Percentiles rank a stretch among this genome's conserved stretches.
phyloP scores from a whole-genome alignment of 1,140 invertebrate species.

The Leptopilina clavipes region DNA sequence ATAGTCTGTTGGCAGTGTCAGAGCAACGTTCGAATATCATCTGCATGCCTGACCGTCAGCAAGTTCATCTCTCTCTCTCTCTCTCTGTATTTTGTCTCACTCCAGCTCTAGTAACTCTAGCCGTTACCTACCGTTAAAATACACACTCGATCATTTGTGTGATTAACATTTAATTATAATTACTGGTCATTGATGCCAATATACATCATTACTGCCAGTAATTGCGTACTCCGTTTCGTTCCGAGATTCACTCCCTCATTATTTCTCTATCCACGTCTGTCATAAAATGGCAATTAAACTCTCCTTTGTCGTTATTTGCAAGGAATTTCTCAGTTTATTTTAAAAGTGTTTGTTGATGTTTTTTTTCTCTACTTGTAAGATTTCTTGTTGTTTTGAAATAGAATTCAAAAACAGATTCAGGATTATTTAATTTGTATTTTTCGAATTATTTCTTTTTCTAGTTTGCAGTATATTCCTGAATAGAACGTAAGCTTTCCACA shows the following conservation, averaged over 20 bases:
- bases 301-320: too few species aligned
- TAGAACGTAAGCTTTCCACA: too few species aligned
- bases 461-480: too few species aligned
- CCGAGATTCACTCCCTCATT: conserved; percentile 21
- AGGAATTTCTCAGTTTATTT: too few species aligned
- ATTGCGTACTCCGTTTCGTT: conserved; percentile 15
- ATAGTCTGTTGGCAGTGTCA: neutral
- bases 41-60: conserved; percentile 13
- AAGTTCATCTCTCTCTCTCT: conserved; percentile 7
- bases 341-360: too few species aligned
- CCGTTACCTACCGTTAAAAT: neutral
- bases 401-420: too few species aligned
- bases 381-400: too few species aligned
- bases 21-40: neutral
- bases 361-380: too few species aligned
- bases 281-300: neutral
- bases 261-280: neutral
- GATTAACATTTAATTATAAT: conserved; percentile 33
- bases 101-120: neutral
- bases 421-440: too few species aligned
- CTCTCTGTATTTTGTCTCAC: neutral
- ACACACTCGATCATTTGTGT: conserved; percentile 11
- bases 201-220: conserved; percentile 2
- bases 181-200: conserved; percentile 18
- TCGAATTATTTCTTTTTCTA: too few species aligned